These are phyloP conservation scores for Myiothlypis coronata DNA, from an alignment of 2,797 vertebrate genomes.

Conservation along the genomic window DNA sequence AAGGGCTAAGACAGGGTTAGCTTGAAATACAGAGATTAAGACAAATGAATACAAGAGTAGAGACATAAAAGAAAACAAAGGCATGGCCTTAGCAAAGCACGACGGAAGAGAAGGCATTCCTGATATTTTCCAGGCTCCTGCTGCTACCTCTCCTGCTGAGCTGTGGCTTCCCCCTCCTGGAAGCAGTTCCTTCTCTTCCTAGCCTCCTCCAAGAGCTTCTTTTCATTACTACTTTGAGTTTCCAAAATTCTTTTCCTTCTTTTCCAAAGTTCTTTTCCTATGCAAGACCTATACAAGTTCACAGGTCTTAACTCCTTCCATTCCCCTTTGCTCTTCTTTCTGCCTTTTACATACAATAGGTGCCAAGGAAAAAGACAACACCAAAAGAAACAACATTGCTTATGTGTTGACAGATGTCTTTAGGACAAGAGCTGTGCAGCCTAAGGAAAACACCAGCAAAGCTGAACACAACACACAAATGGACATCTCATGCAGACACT, in stretches of 20 bases:
- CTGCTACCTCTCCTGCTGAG: background rate
- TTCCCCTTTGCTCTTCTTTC: background rate
- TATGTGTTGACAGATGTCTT: background rate
- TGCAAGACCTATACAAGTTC: background rate
- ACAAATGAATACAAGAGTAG: background rate
- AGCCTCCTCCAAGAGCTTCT: background rate
- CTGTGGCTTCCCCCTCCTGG: background rate
- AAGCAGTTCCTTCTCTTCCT: background rate
- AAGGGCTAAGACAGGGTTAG: background rate
- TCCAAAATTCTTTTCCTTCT: background rate
- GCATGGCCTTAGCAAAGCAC: background rate
- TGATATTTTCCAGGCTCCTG: background rate
- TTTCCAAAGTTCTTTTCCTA: background rate
- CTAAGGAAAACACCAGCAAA: background rate
- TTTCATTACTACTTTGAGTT: background rate
- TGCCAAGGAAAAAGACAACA: background rate
- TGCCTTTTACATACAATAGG: background rate
- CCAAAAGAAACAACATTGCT: background rate
- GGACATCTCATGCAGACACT: fast-evolving
- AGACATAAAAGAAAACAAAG: background rate
- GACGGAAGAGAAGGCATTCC: background rate
- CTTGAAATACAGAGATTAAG: background rate
- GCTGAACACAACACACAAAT: background rate
- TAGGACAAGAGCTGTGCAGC: background rate
- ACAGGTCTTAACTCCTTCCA: background rate